Evolutionary conservation across 2,113 vertebrate genomes (phyloP).

Genomic region (Marcusenius ussheri): DNA sequence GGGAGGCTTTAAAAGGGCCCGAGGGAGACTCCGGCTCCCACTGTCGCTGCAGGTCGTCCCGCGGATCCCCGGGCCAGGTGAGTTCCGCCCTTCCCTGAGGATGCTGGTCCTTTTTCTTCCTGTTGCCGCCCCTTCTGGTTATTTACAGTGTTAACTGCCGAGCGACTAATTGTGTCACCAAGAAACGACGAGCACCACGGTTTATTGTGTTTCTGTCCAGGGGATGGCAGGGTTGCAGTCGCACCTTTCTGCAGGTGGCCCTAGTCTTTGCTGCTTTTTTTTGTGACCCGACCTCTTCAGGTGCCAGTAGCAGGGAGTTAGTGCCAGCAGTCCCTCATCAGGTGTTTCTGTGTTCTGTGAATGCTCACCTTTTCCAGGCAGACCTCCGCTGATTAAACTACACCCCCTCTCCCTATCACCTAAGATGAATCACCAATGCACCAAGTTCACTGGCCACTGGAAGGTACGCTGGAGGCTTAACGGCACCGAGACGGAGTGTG

Average conservation of each 20-base stretch:
- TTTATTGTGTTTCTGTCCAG: background rate
- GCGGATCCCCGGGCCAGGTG: constrained; percentile 59
- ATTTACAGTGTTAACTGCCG: background rate
- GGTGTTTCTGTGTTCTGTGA: background rate
- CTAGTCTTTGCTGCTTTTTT: background rate
- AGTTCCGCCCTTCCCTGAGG: constrained; percentile 38
- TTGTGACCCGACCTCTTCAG: background rate
- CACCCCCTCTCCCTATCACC: constrained; percentile 39
- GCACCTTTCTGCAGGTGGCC: background rate
- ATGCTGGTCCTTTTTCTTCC: background rate
- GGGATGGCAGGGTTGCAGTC: background rate
- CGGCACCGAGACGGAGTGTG: background rate
- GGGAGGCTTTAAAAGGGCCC: constrained; percentile 72
- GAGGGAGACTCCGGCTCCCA: constrained; percentile 52
- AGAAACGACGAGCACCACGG: background rate
- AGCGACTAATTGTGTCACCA: background rate
- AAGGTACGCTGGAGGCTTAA: constrained; percentile 64
- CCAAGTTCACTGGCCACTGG: constrained; percentile 79
- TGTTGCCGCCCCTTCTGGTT: background rate
- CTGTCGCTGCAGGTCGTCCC: constrained; percentile 58
- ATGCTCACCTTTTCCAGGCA: background rate
- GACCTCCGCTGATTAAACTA: background rate
- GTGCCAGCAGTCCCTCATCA: background rate
- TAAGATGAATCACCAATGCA: constrained; percentile 76
- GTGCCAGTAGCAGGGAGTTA: background rate